Evolutionary conservation across 2,888 invertebrate genomes (phyloP).

Genomic region (Meliscaeva auricollis): DNA sequence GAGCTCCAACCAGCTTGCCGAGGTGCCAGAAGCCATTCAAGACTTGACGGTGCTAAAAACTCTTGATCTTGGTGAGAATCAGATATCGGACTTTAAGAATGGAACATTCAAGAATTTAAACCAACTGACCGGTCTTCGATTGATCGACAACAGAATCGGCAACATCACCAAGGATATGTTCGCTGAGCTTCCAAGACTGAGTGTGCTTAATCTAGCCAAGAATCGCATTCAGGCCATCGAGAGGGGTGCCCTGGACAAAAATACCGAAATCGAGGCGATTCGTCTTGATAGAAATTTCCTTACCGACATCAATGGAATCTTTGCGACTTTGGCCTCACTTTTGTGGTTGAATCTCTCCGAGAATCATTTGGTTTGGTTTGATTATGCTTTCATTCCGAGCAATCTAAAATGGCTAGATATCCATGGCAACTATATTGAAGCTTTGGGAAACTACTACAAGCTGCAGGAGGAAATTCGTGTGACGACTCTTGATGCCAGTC

Average conservation of each 20-base stretch:
- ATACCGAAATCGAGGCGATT: slow-evolving; percentile 93
- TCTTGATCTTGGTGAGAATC: slow-evolving; percentile 96
- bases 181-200: slow-evolving; percentile 92
- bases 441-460: slow-evolving; percentile 94
- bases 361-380: slow-evolving; percentile 96
- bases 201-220: slow-evolving; percentile 94
- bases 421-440: slow-evolving; percentile 95
- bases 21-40: slow-evolving; percentile 92
- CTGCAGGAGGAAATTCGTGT: slow-evolving; percentile 92
- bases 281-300: slow-evolving; percentile 94
- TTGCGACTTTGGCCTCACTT: slow-evolving; percentile 92
- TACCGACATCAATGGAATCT: slow-evolving; percentile 95
- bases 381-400: slow-evolving; percentile 95
- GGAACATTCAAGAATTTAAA: slow-evolving; percentile 93
- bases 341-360: slow-evolving; percentile 95
- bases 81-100: slow-evolving; percentile 92
- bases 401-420: slow-evolving; percentile 96
- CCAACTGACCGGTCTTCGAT: slow-evolving; percentile 93
- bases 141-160: slow-evolving; percentile 95
- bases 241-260: slow-evolving; percentile 92
- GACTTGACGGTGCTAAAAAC: slow-evolving; percentile 93
- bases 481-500: slow-evolving; percentile 94
- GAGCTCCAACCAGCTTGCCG: slow-evolving; percentile 92
- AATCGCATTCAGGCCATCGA: slow-evolving; percentile 95
- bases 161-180: slow-evolving; percentile 94